These are phyloP conservation scores for Seriola quinqueradiata DNA, from an alignment of 2,113 vertebrate species.

Conservation along the genomic window DNA sequence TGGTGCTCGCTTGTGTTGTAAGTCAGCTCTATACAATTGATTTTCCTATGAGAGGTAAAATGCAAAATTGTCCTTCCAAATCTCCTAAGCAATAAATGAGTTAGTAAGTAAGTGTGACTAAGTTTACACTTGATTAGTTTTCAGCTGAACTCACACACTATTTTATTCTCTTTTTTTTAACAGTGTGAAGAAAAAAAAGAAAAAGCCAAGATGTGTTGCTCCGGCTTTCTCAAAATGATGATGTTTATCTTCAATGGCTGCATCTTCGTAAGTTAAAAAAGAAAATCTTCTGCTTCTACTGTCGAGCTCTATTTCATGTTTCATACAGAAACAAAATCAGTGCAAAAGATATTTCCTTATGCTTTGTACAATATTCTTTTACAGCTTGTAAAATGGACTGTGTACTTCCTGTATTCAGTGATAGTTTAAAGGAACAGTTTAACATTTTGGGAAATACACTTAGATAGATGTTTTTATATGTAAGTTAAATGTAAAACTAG, in stretches of 20 bases:
- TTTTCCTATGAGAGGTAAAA: background rate
- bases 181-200: slow-evolving; percentile 38
- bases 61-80: background rate
- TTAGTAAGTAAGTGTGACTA: background rate
- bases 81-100: background rate
- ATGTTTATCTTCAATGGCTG: slow-evolving; percentile 88
- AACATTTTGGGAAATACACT: background rate
- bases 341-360: background rate
- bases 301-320: background rate
- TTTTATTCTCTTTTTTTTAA: background rate
- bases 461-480: background rate
- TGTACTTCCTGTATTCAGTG: background rate
- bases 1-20: slow-evolving; percentile 1
- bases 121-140: background rate
- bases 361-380: background rate
- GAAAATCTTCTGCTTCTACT: background rate
- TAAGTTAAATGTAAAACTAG: background rate
- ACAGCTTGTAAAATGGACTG: background rate
- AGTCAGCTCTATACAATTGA: background rate
- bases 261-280: slow-evolving; percentile 87
- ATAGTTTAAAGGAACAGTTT: background rate
- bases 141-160: background rate
- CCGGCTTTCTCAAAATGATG: slow-evolving; percentile 84
- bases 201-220: slow-evolving; percentile 83
- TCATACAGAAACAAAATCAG: background rate